phyloP scores from a whole-genome alignment of 2,113 vertebrate genomes.

The Octodon degus region DNA sequence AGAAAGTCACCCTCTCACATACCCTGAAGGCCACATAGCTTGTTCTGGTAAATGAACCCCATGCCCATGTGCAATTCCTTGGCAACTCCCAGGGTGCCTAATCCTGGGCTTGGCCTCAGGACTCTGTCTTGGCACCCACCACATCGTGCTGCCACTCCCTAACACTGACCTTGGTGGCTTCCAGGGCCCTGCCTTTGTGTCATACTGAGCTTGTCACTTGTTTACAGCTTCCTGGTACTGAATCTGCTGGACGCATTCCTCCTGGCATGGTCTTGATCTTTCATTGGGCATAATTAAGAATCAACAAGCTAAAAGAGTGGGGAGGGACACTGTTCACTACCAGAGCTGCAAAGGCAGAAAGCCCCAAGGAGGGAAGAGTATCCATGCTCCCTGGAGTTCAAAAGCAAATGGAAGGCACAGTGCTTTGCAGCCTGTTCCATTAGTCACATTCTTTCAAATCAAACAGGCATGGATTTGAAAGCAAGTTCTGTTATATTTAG shows the following conservation, averaged over 20 bases:
- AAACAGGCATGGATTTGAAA: background rate
- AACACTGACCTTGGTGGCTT: background rate
- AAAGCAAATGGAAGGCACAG: background rate
- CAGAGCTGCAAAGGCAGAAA: background rate
- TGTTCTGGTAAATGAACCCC: background rate
- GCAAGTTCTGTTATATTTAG: background rate
- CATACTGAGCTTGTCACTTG: background rate
- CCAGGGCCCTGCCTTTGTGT: background rate
- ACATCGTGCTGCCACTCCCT: background rate
- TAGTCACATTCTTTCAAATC: background rate
- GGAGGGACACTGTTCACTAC: background rate
- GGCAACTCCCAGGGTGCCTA: background rate
- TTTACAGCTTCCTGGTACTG: background rate
- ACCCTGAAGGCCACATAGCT: background rate
- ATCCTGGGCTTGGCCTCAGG: background rate
- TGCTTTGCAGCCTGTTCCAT: background rate
- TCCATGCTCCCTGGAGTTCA: background rate
- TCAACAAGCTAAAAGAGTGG: background rate
- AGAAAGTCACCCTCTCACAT: background rate
- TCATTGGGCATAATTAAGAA: conserved; percentile 19
- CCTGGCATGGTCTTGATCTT: background rate
- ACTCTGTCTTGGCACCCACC: background rate
- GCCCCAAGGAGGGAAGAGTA: background rate
- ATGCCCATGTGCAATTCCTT: background rate
- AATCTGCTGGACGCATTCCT: background rate